phyloP scores from a whole-genome alignment of 92 coral and sea anemone genomes.

The Zoanthus sansibaricus region DNA sequence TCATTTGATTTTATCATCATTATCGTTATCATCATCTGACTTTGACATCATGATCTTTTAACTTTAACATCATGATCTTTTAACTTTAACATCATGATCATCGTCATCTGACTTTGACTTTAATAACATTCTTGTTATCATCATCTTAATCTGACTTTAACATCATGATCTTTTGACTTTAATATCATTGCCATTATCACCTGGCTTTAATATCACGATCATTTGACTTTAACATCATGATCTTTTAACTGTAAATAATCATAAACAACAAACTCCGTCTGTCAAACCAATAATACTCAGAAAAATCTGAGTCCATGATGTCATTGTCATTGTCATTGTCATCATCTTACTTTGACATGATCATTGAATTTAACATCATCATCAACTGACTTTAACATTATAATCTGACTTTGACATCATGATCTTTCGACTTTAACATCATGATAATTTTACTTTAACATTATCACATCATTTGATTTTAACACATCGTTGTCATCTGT shows the following conservation, averaged over 20 bases:
- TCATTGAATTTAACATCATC: not conserved
- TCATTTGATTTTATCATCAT: not conserved
- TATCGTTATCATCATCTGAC: not conserved
- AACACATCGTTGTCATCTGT: too few relatives aligned
- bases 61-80: too few relatives aligned
- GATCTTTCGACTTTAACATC: not conserved
- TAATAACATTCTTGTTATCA: not conserved
- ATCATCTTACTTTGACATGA: not conserved
- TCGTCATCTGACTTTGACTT: not conserved
- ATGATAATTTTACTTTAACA: not conserved
- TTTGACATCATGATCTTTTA: not conserved
- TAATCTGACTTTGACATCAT: too few relatives aligned
- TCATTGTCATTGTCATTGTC: too few relatives aligned
- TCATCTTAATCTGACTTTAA: not conserved
- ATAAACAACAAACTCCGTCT: too few relatives aligned
- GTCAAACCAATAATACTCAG: too few relatives aligned
- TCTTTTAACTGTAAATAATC: too few relatives aligned
- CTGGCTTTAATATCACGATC: not conserved
- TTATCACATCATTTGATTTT: not conserved
- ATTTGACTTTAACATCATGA: too few relatives aligned
- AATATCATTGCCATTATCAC: not conserved
- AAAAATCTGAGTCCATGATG: too few relatives aligned
- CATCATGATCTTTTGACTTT: not conserved
- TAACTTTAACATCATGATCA: too few relatives aligned
- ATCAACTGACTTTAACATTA: not conserved